phyloP scores from a whole-genome alignment of 2,113 vertebrate genomes.

The Callorhinus ursinus region DNA sequence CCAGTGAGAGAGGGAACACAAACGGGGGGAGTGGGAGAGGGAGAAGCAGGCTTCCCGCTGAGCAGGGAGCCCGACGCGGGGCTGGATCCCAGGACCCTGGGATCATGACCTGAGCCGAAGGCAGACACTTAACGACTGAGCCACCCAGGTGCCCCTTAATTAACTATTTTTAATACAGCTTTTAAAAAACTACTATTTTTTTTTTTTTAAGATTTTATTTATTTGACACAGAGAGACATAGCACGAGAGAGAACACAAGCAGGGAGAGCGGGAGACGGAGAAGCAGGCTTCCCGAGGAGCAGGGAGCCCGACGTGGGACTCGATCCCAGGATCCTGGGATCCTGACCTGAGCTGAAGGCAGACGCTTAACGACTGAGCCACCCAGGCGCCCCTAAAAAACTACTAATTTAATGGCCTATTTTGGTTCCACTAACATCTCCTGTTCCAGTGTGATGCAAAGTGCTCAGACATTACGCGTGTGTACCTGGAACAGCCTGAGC shows the following conservation, averaged over 20 bases:
- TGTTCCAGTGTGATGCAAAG: background rate
- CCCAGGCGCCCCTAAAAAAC: background rate
- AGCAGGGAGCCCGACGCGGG: no score
- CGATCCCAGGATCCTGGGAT: no score
- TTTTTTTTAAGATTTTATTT: no score
- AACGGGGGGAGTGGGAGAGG: no score
- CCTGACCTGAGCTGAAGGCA: background rate
- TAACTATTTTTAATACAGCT: background rate
- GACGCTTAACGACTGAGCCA: background rate
- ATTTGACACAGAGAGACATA: background rate
- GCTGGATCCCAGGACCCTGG: no score
- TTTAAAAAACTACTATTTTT: background rate
- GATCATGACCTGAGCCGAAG: background rate
- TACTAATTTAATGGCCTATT: background rate
- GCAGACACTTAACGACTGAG: background rate
- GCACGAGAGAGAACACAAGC: background rate
- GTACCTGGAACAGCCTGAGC: no score
- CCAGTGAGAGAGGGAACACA: background rate
- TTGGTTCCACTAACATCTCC: background rate
- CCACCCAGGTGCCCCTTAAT: background rate
- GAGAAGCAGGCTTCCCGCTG: no score
- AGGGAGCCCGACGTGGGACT: no score
- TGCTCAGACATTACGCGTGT: background rate
- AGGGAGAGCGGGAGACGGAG: no score
- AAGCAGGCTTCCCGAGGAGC: no score